Evolutionary conservation across 1,140 invertebrate species (phyloP).

Genomic region (Aricia agestis): DNA sequence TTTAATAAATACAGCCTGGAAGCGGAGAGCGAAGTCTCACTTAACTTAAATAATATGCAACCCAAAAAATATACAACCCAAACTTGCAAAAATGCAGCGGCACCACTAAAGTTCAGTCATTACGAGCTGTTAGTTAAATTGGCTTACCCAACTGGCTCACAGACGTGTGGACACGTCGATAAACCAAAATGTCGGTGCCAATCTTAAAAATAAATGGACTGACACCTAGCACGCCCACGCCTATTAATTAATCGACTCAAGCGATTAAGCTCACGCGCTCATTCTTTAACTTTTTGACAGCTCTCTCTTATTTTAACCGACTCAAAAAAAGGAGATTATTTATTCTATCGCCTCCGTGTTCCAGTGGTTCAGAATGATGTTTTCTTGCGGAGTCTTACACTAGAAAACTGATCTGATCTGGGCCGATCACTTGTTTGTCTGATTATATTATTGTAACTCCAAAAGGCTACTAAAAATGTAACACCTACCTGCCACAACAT

Average conservation of each 20-base stretch:
- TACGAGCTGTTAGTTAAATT: background rate
- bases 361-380: no score
- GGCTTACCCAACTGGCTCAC: background rate
- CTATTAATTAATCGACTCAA: background rate
- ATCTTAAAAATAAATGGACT: conserved; percentile 13
- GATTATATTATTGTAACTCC: no score
- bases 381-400: no score
- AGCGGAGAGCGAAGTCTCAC: no score
- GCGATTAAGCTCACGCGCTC: background rate
- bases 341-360: background rate
- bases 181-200: background rate
- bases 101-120: no score
- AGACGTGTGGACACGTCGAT: background rate
- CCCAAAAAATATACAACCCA: no score
- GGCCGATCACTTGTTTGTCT: no score
- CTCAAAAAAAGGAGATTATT: no score
- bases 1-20: no score
- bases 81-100: background rate
- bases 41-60: no score
- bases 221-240: conserved; percentile 6
- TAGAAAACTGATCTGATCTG: no score
- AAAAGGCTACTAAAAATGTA: background rate
- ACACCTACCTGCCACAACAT: background rate
- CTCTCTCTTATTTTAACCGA: background rate
- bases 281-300: background rate